phyloP scores from a whole-genome alignment of 1,140 invertebrate genomes.

The Alviniconcha marisindica region DNA sequence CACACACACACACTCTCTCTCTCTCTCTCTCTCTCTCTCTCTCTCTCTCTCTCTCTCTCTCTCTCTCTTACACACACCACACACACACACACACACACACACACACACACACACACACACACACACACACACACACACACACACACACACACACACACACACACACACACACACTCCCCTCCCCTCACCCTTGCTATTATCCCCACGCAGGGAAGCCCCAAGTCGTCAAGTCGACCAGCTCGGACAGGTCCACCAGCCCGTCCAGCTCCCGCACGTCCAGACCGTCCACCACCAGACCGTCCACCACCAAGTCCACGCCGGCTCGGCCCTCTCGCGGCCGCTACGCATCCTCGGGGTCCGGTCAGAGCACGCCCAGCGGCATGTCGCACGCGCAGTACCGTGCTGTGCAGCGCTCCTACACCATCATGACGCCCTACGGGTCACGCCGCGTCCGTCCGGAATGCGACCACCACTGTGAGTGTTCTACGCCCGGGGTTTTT shows the following conservation, averaged over 20 bases:
- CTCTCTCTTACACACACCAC: too few relatives aligned
- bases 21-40: too few relatives aligned
- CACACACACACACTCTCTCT: too few relatives aligned
- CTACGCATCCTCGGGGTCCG: background rate
- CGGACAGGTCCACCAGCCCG: background rate
- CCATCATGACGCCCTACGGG: conserved; percentile 26
- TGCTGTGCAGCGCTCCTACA: conserved; percentile 13
- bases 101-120: too few relatives aligned
- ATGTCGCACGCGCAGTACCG: conserved; percentile 30
- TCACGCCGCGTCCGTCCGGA: background rate
- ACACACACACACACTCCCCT: too few relatives aligned
- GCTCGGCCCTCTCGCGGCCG: background rate
- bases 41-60: too few relatives aligned
- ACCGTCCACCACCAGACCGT: background rate
- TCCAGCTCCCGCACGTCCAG: background rate
- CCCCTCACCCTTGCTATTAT: too few relatives aligned
- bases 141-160: too few relatives aligned
- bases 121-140: too few relatives aligned
- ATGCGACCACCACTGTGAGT: background rate
- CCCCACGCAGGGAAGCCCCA: background rate
- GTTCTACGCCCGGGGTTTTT: background rate
- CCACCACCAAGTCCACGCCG: background rate
- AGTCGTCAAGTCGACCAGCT: background rate
- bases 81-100: too few relatives aligned
- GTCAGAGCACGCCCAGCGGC: background rate